phyloP scores from a whole-genome alignment of 2,797 vertebrate genomes.

The Todus mexicanus region DNA sequence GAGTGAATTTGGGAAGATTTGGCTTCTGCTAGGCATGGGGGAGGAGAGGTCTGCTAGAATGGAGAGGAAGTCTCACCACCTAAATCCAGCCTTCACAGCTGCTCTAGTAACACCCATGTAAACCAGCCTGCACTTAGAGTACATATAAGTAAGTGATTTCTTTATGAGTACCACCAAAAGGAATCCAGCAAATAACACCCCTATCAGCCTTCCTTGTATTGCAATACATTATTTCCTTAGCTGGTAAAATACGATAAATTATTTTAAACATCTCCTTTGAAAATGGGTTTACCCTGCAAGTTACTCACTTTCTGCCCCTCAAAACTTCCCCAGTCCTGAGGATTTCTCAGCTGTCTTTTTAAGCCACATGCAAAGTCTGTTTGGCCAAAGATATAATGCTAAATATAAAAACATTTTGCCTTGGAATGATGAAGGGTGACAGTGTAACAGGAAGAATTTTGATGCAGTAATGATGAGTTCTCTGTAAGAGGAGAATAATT shows the following conservation, averaged over 20 bases:
- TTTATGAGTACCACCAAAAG: not conserved
- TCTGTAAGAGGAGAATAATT: not conserved
- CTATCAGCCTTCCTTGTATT: not conserved
- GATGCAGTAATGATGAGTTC: not conserved
- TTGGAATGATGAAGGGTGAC: not conserved
- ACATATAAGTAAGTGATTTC: not conserved
- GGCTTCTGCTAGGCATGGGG: not conserved
- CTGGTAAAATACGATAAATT: not conserved
- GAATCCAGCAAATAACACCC: not conserved
- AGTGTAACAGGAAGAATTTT: not conserved
- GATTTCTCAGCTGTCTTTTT: not conserved
- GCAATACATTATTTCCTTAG: not conserved
- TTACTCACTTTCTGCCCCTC: not conserved
- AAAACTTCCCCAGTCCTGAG: not conserved
- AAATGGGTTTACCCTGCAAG: not conserved
- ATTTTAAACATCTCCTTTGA: not conserved
- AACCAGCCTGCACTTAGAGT: not conserved
- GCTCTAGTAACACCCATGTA: not conserved
- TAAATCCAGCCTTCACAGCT: not conserved
- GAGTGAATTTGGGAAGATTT: not conserved
- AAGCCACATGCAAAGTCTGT: not conserved
- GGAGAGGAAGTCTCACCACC: not conserved
- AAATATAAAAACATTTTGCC: not conserved
- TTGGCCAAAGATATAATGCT: not conserved
- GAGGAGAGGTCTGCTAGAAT: not conserved